phyloP scores from a whole-genome alignment of 2,797 vertebrate species.

The Alosa sapidissima region DNA sequence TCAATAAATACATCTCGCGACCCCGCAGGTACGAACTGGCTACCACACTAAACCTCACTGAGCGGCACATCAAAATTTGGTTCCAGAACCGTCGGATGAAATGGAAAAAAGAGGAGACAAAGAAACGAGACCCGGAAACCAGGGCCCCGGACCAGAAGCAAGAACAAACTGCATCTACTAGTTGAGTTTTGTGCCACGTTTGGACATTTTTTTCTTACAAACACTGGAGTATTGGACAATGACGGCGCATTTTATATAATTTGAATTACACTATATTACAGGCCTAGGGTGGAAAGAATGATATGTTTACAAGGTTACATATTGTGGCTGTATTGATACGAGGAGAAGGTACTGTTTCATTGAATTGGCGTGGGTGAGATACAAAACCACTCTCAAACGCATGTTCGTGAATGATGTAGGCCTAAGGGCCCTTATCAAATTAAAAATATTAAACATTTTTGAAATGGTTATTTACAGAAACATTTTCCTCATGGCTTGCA shows the following conservation, averaged over 20 bases:
- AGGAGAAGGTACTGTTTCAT: not conserved
- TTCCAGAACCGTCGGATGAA: slow-evolving; percentile 66
- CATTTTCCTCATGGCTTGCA: not conserved
- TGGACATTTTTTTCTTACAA: not conserved
- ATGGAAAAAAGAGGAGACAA: slow-evolving; percentile 62
- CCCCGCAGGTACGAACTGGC: slow-evolving; percentile 58
- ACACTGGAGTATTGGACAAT: not conserved
- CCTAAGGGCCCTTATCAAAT: too few species aligned
- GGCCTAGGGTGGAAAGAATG: not conserved
- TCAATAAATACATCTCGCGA: slow-evolving; percentile 60
- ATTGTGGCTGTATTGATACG: not conserved
- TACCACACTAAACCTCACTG: slow-evolving; percentile 58
- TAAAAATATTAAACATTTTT: too few species aligned
- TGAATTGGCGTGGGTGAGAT: too few species aligned
- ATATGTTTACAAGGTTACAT: not conserved
- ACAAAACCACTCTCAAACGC: too few species aligned
- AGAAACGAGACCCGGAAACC: slow-evolving; percentile 29
- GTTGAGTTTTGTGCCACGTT: not conserved
- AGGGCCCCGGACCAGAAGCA: not conserved
- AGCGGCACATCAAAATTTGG: slow-evolving; percentile 65
- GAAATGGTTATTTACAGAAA: too few species aligned
- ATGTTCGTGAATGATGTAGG: not conserved
- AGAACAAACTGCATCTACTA: slow-evolving; percentile 2
- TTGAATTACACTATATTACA: not conserved
- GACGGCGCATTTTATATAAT: not conserved